Percentiles rank a stretch among this genome's conserved stretches.
Conservation (phyloP, 1,140 invertebrate genomes). For the Hormaphis cornu region DNA sequence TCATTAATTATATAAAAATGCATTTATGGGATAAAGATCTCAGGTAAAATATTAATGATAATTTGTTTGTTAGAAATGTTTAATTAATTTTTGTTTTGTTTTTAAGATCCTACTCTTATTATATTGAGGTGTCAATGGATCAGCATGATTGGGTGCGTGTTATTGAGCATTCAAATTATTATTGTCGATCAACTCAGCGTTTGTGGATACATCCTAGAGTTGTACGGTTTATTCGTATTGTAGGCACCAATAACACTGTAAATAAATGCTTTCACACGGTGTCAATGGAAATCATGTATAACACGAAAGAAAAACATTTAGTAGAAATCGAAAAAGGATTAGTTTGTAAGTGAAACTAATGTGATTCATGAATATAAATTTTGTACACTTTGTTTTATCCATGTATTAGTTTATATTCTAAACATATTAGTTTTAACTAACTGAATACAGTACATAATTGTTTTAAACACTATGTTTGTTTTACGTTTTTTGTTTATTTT, state of each 20-base stretch:
- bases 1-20: slow-evolving; percentile 88
- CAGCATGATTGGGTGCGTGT: slow-evolving; percentile 89
- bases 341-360: slow-evolving; percentile 41
- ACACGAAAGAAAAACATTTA: slow-evolving; percentile 61
- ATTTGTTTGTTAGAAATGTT: not conserved
- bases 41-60: slow-evolving; percentile 47
- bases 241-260: slow-evolving; percentile 91
- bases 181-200: slow-evolving; percentile 93
- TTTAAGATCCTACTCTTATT: slow-evolving; percentile 85
- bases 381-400: too few species aligned
- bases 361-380: too few species aligned
- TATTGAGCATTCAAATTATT: slow-evolving; percentile 81
- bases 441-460: too few species aligned
- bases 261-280: slow-evolving; percentile 94
- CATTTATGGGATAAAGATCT: slow-evolving; percentile 89
- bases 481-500: too few species aligned
- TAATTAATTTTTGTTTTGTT: slow-evolving; percentile 25
- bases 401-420: too few species aligned
- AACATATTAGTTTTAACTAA: too few species aligned
- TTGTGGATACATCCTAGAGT: slow-evolving; percentile 85
- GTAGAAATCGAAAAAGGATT: slow-evolving; percentile 51
- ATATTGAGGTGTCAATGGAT: slow-evolving; percentile 92
- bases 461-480: too few species aligned
- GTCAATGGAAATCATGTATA: slow-evolving; percentile 80
- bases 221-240: slow-evolving; percentile 78